Conservation (phyloP, 92 coral and sea anemone species). For the Epizoanthus scotinus region DNA sequence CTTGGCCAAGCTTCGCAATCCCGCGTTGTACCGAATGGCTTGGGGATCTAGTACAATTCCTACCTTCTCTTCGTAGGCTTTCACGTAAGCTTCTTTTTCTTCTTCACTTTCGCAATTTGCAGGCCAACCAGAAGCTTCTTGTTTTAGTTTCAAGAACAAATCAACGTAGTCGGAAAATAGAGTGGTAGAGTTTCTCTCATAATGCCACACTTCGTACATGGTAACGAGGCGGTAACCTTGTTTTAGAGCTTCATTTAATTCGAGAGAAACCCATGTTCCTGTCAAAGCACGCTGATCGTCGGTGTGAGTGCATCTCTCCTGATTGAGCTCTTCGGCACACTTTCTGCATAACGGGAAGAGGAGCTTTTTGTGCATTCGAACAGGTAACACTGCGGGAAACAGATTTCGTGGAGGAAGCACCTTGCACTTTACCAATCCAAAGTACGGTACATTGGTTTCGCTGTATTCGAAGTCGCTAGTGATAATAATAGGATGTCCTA, state of each 20-base stretch:
- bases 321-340: neutral
- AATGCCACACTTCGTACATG: neutral
- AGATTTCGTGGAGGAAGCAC: neutral
- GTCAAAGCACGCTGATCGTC: neutral
- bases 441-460: neutral
- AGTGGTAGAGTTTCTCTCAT: neutral
- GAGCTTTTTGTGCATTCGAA: neutral
- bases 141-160: neutral
- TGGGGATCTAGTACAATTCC: neutral
- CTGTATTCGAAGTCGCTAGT: neutral
- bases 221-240: neutral
- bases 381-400: neutral
- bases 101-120: neutral
- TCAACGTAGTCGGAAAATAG: neutral
- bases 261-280: neutral
- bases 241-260: neutral
- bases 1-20: neutral
- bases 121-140: neutral
- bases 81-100: no score
- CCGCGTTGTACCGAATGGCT: neutral
- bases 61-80: neutral
- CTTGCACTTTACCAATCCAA: neutral
- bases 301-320: neutral
- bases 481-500: neutral
- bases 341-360: neutral